Percentiles rank a stretch among this genome's conserved stretches.
Conservation (phyloP, 2,888 invertebrate species). For the Rhorus exstirpatorius region DNA sequence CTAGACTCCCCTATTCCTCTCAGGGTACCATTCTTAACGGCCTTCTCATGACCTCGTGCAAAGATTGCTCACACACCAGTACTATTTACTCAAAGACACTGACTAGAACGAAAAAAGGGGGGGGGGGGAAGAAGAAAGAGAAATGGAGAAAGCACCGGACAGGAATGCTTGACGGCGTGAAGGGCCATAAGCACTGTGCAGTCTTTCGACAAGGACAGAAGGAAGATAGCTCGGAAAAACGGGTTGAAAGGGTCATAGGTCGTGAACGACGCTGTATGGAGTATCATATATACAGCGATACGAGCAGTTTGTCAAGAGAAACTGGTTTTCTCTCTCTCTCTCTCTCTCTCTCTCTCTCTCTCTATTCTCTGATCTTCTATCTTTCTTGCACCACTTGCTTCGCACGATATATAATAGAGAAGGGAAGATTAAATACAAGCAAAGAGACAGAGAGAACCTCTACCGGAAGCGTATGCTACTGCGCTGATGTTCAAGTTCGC, state of each 20-base stretch:
- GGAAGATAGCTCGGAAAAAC: constrained; percentile 67
- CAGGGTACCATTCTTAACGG: constrained; percentile 83
- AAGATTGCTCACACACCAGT: constrained; percentile 81
- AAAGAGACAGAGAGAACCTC: constrained; percentile 71
- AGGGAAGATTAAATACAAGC: constrained; percentile 75
- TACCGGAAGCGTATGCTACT: constrained; percentile 63
- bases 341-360: constrained; percentile 44
- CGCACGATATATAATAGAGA: constrained; percentile 37
- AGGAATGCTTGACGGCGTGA: constrained; percentile 68
- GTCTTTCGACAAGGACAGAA: constrained; percentile 65
- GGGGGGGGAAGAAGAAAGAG: constrained; percentile 45
- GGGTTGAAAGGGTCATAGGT: constrained; percentile 68
- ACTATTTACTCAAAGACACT: constrained; percentile 80
- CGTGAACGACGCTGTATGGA: constrained; percentile 63
- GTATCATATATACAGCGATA: constrained; percentile 38
- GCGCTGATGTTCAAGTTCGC: constrained; percentile 77
- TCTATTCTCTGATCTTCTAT: constrained; percentile 54
- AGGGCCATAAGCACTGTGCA: constrained; percentile 60
- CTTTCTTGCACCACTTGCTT: constrained; percentile 34
- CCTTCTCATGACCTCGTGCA: constrained; percentile 75
- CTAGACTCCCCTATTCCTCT: constrained; percentile 63
- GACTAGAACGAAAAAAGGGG: constrained; percentile 73
- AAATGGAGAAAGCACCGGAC: constrained; percentile 58
- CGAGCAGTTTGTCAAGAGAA: constrained; percentile 46
- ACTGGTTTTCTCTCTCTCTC: constrained; percentile 47